phyloP scores from a whole-genome alignment of 2,113 vertebrate genomes.

The Notiomystis cincta region DNA sequence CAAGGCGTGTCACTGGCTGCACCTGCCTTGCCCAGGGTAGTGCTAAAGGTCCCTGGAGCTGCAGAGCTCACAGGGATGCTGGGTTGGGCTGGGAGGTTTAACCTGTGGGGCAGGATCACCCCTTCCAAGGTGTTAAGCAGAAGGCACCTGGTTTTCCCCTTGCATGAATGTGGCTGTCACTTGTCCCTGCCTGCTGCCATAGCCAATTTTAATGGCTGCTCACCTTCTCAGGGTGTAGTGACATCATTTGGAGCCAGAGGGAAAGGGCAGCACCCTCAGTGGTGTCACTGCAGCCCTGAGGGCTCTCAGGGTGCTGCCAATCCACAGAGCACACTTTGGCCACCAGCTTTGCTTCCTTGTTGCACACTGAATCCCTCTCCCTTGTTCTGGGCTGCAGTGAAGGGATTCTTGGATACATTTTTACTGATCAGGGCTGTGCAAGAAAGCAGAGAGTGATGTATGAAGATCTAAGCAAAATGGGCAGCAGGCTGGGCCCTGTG shows the following conservation, averaged over 20 bases:
- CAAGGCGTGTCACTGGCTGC: neutral
- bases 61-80: neutral
- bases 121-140: neutral
- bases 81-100: neutral
- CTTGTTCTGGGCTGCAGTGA: neutral
- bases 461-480: neutral
- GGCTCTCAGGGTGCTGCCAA: neutral
- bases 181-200: neutral
- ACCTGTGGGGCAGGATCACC: neutral
- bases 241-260: neutral
- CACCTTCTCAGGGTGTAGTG: rapidly evolving
- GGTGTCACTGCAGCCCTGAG: neutral
- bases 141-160: neutral
- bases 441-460: neutral
- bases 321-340: neutral
- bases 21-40: neutral
- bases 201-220: neutral
- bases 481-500: neutral
- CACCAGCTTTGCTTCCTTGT: neutral
- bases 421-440: neutral
- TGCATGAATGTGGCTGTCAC: neutral
- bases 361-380: neutral
- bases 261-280: neutral
- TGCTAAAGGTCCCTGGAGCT: rapidly evolving
- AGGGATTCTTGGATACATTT: neutral